phyloP scores from a whole-genome alignment of 2,888 invertebrate species.

The Clistopyga incitator region DNA sequence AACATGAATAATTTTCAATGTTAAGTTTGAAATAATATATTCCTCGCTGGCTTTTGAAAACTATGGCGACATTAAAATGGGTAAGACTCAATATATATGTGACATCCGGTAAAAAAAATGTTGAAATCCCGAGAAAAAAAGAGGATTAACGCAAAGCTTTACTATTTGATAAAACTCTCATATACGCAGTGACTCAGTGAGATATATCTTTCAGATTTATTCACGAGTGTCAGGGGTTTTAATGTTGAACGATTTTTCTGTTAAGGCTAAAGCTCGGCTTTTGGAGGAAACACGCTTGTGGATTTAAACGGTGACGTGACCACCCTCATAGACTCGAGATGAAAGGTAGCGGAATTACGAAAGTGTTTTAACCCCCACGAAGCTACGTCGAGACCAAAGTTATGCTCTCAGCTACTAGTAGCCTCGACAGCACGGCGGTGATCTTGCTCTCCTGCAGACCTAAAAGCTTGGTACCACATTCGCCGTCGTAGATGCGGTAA shows the following conservation, averaged over 20 bases:
- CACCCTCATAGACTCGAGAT: neutral
- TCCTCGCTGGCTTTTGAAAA: no score
- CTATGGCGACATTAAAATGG: no score
- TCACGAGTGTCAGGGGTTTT: neutral
- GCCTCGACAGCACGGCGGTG: neutral
- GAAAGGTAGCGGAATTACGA: slow-evolving; percentile 2
- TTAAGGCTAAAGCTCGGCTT: neutral
- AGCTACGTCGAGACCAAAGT: neutral
- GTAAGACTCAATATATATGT: no score
- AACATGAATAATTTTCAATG: no score
- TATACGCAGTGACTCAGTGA: neutral
- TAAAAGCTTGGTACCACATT: slow-evolving; percentile 7
- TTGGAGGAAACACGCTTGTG: neutral
- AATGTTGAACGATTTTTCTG: neutral
- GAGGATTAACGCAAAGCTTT: neutral
- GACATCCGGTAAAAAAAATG: neutral
- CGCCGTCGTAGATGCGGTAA: neutral
- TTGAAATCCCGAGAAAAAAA: neutral
- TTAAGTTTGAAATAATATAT: no score
- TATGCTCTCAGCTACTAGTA: neutral
- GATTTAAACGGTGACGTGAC: neutral
- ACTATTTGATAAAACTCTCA: neutral
- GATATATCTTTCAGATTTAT: neutral
- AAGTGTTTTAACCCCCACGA: slow-evolving; percentile 10
- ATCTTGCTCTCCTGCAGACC: neutral